These are phyloP conservation scores for Ciconia stormi DNA, from an alignment of 2,113 vertebrate species.

Conservation along the genomic window DNA sequence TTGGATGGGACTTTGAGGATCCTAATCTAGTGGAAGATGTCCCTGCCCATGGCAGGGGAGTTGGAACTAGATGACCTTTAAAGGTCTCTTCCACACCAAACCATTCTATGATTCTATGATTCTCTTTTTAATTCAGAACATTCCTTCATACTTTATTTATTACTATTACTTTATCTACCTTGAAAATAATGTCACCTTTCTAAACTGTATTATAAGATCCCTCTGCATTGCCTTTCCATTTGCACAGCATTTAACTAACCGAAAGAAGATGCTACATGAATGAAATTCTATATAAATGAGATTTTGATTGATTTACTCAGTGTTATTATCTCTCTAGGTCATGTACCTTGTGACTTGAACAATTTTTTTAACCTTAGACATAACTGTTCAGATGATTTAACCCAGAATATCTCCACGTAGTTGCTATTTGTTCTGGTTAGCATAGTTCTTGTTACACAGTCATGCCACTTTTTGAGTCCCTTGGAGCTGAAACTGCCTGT, in stretches of 20 bases:
- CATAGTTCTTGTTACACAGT: background rate
- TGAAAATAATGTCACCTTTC: background rate
- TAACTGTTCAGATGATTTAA: background rate
- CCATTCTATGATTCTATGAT: background rate
- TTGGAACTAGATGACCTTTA: background rate
- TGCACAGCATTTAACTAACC: background rate
- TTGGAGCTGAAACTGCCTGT: background rate
- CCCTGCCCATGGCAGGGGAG: accelerated
- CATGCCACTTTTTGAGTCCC: background rate
- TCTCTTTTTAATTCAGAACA: background rate
- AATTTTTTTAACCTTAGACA: background rate
- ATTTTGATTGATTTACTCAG: background rate
- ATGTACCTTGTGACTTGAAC: background rate
- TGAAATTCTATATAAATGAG: background rate
- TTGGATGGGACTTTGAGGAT: background rate
- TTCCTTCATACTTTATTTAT: background rate
- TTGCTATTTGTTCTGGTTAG: background rate
- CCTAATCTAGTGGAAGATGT: background rate
- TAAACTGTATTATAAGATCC: background rate
- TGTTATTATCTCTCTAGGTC: background rate
- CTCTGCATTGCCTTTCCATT: background rate
- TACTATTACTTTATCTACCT: background rate
- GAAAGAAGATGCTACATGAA: background rate
- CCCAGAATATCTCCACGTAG: background rate
- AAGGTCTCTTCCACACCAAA: background rate